Percentiles rank a stretch among this genome's conserved stretches.
Evolutionary conservation across 1,140 invertebrate species (phyloP).

Genomic region (Sitobion miscanthi): DNA sequence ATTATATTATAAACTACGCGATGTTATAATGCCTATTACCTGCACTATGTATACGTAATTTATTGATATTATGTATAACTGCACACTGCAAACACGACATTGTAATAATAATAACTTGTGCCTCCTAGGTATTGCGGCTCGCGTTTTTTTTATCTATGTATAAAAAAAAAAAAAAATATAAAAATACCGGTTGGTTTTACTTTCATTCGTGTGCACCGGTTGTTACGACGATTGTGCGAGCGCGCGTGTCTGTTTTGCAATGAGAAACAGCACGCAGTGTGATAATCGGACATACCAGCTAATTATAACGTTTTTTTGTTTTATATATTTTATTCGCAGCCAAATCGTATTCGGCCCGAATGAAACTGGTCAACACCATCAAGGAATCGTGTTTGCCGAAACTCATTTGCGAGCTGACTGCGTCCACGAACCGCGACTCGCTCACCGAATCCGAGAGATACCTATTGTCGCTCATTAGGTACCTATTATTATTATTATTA

Average conservation of each 20-base stretch:
- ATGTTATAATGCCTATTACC: not conserved
- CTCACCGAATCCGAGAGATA: constrained; percentile 76
- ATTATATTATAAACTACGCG: not conserved
- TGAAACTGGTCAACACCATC: constrained; percentile 64
- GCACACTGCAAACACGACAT: not conserved
- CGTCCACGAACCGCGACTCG: constrained; percentile 70
- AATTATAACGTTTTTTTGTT: not conserved
- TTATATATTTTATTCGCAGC: constrained; percentile 47
- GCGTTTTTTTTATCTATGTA: not conserved
- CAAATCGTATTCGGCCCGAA: constrained; percentile 44
- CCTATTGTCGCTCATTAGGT: constrained; percentile 75
- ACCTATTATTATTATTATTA: constrained; percentile 60
- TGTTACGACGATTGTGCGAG: not conserved
- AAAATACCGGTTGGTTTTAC: not conserved
- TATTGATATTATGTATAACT: not conserved
- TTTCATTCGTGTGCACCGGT: not conserved
- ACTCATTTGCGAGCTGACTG: constrained; percentile 77
- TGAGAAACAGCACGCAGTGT: too few species aligned
- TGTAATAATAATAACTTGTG: not conserved
- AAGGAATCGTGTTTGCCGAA: constrained; percentile 75
- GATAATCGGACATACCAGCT: not conserved
- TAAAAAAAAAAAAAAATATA: not conserved
- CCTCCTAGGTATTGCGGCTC: not conserved
- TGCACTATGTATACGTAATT: not conserved
- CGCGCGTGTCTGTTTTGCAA: not conserved